Evolutionary conservation across 2,888 invertebrate genomes (phyloP), one percentile per base, ranked within the genome.

Genomic region (Campopleginae sp.): DNA sequence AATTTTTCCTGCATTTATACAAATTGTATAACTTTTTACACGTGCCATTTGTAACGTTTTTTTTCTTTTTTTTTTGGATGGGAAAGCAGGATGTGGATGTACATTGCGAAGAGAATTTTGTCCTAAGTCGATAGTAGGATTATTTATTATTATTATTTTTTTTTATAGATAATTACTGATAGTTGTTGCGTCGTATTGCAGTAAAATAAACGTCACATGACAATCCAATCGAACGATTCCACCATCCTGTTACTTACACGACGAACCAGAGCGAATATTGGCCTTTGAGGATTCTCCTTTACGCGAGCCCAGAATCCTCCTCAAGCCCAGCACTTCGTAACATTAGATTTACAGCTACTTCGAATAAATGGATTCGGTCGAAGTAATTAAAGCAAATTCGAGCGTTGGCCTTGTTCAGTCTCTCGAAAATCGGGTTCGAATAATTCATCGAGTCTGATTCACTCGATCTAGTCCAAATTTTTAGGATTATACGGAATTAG

Each of bases 191-290:
- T 74, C 51, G 48, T 42, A 61, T 75, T 58, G 68, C 58, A 33
- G 61, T 61, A 85, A n/a, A n/a, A 85, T 85, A 85, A 85, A 82
- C 63, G 63, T 85, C 78, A 71, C 23, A 76, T 76, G 85, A 82
- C 81, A 82, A 81, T 85, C 81, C 84, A 65, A 80, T 51, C 3
- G 31, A 71, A 72, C 31, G 8, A 42, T 75, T 42, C 17, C 10
- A 44, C 17, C 12, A 44, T 63, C 33, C 27, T 71, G 42, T 77
- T 66, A 66, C 63, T 80, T 42, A 2, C 19, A 38, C 7, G 17
- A 17, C 3, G n/a, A 14, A 61, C n/a, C 23, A 63, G 38, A n/a
- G 2, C 42, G 12, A 17, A 23, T 27, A 10, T 5, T 27, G 10
- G 17, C 8, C 12, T 4, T 38, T 38, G 17, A 7, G 42, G 48